Base-by-base conservation (phyloP, 2,113 vertebrate species). In the Tamias sibiricus region DNA sequence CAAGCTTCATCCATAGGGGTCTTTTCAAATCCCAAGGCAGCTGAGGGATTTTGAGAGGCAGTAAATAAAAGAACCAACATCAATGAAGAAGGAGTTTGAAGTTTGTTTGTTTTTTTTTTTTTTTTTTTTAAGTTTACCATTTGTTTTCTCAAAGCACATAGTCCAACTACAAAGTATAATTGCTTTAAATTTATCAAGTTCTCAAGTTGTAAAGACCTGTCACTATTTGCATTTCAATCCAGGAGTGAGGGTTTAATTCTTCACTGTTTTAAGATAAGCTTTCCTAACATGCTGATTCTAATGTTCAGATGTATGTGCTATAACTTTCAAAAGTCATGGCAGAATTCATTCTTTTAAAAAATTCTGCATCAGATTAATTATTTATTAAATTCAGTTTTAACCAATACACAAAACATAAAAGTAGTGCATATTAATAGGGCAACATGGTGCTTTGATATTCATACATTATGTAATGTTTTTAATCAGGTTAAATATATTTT, bases 171-270 rank as follows among this genome's bases (percentile, higher is more conserved):
- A 93, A 26, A 90, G 30, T 66, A 9, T 95, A 96, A 95, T 95
- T 96, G 62, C 54, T 90, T 97, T 93, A 72, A 0, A 0, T 97
- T 98, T 69, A 62, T 89, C 44, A 30, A 30, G 77, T 97, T 93
- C 87, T 7, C 9, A 96, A 95, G 76, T 69, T 95, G 24, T 76
- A 92, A 98, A 84, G 96, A 94, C 84, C 85, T 0, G 0, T 97
- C 90, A 96, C 0, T 96, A 87, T 98, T 98, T 98, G 94, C 86
- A 96, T 98, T 98, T 97, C 95, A 90, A 0, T 95, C 40, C 96
- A 95, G 76, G 82, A 97, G 6, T 22, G 22, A 52, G 8, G 66
- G 62, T 95, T 98, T 97, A 74, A 52, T 96, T 97, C 92, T 96
- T 98, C 82, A 62, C 66, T 28, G 8, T 94, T 96, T 95, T 88